Evolutionary conservation across 2,888 invertebrate species (phyloP).

Genomic region (Andrena flavipes): DNA sequence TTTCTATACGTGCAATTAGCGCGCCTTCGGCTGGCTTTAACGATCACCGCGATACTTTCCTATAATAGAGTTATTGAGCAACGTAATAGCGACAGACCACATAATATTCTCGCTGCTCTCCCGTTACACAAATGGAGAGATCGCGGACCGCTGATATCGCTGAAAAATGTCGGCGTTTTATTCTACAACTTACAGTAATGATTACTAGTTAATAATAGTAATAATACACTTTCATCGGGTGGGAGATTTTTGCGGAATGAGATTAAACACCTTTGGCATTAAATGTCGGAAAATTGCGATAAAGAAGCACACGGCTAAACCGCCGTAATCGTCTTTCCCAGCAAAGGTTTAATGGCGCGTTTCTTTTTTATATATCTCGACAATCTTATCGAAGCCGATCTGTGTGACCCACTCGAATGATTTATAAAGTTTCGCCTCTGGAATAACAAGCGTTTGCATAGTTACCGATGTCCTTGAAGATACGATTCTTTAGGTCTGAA

Average conservation of each 20-base stretch:
- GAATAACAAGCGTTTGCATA: constrained; percentile 36
- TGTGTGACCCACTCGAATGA: constrained; percentile 42
- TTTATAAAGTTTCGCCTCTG: constrained; percentile 35
- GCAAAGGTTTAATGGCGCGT: background rate
- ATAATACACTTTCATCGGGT: background rate
- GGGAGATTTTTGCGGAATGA: background rate
- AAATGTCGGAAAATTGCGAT: constrained; percentile 3
- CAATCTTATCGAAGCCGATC: constrained; percentile 44
- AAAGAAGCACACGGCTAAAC: background rate
- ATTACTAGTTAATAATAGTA: background rate
- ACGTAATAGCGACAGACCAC: constrained; percentile 21
- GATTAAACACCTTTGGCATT: background rate
- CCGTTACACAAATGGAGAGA: constrained; percentile 2
- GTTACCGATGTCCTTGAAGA: constrained; percentile 23
- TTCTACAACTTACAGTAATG: constrained; percentile 8
- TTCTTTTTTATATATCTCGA: constrained; percentile 11
- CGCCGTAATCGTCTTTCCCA: constrained; percentile 25
- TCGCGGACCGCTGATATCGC: background rate
- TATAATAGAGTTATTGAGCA: constrained; percentile 37
- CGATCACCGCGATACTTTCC: constrained; percentile 35
- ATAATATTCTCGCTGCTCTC: constrained; percentile 14
- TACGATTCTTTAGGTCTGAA: constrained; percentile 8
- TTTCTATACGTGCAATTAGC: constrained; percentile 50
- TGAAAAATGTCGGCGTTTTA: background rate
- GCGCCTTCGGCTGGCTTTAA: constrained; percentile 14